These are phyloP conservation scores for Aotus griseimembra DNA, from an alignment of 2,797 vertebrate genomes.

Conservation along the genomic window DNA sequence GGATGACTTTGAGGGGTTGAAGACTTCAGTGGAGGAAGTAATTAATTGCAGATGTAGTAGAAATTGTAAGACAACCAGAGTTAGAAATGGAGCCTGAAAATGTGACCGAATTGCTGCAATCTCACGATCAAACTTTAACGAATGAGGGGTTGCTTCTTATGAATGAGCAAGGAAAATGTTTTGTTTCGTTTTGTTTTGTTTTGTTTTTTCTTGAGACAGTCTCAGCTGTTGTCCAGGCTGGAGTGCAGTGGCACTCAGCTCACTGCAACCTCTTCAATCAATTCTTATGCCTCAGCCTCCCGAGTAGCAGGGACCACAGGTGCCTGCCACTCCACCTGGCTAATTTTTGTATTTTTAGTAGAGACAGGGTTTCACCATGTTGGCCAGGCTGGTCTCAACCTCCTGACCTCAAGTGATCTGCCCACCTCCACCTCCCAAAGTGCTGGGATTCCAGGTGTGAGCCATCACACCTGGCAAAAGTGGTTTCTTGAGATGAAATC, in stretches of 20 bases:
- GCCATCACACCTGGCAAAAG: not conserved
- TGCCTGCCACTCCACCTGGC: not conserved
- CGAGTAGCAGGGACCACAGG: not conserved
- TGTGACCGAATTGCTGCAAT: not conserved
- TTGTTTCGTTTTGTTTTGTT: too few relatives aligned
- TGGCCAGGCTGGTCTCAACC: not conserved
- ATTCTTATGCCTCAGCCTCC: not conserved
- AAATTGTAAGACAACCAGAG: not conserved
- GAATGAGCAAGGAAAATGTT: not conserved
- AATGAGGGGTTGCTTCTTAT: not conserved
- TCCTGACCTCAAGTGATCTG: not conserved
- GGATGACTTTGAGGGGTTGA: not conserved
- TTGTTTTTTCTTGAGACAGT: not conserved
- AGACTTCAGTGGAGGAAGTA: not conserved
- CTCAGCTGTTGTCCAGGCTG: not conserved
- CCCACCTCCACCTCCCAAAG: not conserved
- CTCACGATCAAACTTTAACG: not conserved
- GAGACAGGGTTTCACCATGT: not conserved
- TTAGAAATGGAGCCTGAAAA: not conserved
- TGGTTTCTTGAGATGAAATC: not conserved
- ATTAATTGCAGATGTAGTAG: not conserved
- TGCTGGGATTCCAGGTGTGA: not conserved
- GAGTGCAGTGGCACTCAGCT: not conserved
- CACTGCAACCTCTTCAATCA: not conserved
- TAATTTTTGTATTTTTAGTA: not conserved